Base-by-base conservation (phyloP, 2,888 invertebrate genomes). In the Platycheirus rosarum region DNA sequence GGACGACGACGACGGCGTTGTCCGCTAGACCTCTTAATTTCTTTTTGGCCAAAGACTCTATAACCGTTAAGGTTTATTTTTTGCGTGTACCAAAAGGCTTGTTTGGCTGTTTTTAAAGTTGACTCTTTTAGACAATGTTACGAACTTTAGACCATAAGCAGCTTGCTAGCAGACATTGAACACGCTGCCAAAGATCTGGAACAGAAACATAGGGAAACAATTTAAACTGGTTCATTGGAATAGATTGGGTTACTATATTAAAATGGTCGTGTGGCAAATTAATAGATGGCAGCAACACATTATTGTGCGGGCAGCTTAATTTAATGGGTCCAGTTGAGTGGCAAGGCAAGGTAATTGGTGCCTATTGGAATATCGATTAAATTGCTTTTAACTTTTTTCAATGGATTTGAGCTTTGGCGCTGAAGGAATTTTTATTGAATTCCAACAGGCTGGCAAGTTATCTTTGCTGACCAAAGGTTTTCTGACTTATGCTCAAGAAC, bases 11-110 rank as follows among this genome's bases (percentile, higher is more conserved):
- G 29, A 14, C 26, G 42, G 11, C 42, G 9, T 7, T 14, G 66
- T n/a, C n/a, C n/a, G n/a, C n/a, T n/a, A 66, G 76, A 80, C 66
- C 80, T 76, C 80, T 76, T 80, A 76, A 80, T 80, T 80, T 80
- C 68, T 69, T 69, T 69, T 60, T 18, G 16, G 29, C 60, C 62
- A 78, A 79, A 79, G 75, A 75, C 69, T 53, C 75, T 37, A 71
- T 76, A 66, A 71, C 70, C 55, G 70, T 80, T 80, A 65, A 20
- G 48, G 78, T 57, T 73, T 46, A 18, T 42, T 53, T 51, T 65
- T 46, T 48, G 49, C 18, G n/a, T 48, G 32, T 11, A 8, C 32
- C n/a, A 29, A 51, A 13, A 40, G 37, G 51, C 35, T 13, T 3
- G 23, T 42, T 40, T 9, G 23, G 37, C 13, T 42, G 23, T 11